A percentile compares a stretch with the other conserved stretches of the same genome.
These are phyloP conservation scores for Venustaconcha ellipsiformis DNA, from an alignment of 1,140 invertebrate species.

Conservation along the genomic window DNA sequence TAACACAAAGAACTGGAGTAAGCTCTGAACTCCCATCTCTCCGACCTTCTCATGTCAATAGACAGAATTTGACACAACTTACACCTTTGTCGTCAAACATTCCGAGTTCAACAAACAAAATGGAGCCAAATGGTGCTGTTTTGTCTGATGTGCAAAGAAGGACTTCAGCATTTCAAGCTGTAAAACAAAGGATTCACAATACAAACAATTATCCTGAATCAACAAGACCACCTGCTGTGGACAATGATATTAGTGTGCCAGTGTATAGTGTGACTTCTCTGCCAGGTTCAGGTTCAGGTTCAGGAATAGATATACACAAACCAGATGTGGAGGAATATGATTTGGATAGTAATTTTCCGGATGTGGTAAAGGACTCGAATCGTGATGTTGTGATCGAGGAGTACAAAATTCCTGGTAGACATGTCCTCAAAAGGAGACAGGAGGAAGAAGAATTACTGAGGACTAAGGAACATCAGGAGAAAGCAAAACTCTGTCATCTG, in stretches of 20 bases:
- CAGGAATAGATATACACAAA: too few relatives aligned
- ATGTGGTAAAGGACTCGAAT: conserved; percentile 33
- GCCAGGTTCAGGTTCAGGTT: conserved; percentile 7
- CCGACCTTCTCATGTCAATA: background rate
- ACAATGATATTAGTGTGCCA: conserved; percentile 12
- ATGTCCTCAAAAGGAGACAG: conserved; percentile 15
- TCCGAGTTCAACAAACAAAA: conserved; percentile 8
- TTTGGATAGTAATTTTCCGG: conserved; percentile 57
- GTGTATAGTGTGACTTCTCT: conserved; percentile 9
- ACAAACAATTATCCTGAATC: background rate
- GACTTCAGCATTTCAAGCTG: conserved; percentile 8
- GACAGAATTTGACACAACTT: conserved; percentile 6
- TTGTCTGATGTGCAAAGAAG: conserved; percentile 1
- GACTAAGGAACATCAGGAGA: conserved; percentile 69
- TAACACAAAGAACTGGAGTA: too few relatives aligned
- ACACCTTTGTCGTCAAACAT: conserved; percentile 12
- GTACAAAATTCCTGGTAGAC: conserved; percentile 33
- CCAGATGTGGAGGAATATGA: conserved; percentile 70
- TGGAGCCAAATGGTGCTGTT: conserved; percentile 1
- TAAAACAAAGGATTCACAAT: conserved; percentile 1
- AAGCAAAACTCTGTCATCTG: conserved; percentile 82
- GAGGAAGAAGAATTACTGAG: conserved; percentile 29
- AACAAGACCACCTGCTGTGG: background rate
- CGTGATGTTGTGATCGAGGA: conserved; percentile 48
- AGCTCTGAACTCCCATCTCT: too few relatives aligned